phyloP scores from a whole-genome alignment of 1,140 invertebrate genomes.

The Catajapyx aquilonaris region DNA sequence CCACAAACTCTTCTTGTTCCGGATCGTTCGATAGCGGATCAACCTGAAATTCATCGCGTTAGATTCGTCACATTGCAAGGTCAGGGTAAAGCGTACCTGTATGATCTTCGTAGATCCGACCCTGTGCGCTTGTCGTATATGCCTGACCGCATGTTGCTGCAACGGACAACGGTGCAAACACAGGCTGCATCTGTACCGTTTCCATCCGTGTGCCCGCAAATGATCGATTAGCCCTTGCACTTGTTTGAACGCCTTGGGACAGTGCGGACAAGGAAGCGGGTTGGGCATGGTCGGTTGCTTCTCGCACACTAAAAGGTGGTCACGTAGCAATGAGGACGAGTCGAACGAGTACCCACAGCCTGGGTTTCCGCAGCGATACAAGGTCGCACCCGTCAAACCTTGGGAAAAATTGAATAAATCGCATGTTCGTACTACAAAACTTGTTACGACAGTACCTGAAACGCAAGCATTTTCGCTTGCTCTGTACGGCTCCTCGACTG shows the following conservation, averaged over 20 bases:
- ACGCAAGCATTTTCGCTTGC: background rate
- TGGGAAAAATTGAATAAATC: background rate
- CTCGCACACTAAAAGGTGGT: constrained; percentile 25
- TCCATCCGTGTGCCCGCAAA: constrained; percentile 25
- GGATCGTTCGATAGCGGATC: constrained; percentile 26
- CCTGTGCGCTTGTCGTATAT: constrained; percentile 33
- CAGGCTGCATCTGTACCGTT: constrained; percentile 27
- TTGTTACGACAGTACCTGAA: constrained; percentile 17
- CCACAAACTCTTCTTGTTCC: constrained; percentile 27
- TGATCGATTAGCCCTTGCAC: constrained; percentile 22
- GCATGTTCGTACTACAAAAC: constrained; percentile 16
- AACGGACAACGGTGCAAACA: constrained; percentile 25
- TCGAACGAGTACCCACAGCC: constrained; percentile 17
- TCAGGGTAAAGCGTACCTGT: no score
- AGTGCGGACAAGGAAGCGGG: constrained; percentile 26
- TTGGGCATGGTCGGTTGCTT: constrained; percentile 11
- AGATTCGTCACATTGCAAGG: no score
- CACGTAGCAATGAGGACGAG: constrained; percentile 18
- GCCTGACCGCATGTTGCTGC: constrained; percentile 20
- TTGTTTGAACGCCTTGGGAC: constrained; percentile 21
- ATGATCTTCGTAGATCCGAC: constrained; percentile 18
- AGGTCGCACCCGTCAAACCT: constrained; percentile 16
- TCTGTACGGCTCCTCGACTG: background rate
- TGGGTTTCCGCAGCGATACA: constrained; percentile 28
- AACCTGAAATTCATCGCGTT: no score